phyloP scores from a whole-genome alignment of 2,113 vertebrate species.

The Lethenteron camtschaticum region DNA sequence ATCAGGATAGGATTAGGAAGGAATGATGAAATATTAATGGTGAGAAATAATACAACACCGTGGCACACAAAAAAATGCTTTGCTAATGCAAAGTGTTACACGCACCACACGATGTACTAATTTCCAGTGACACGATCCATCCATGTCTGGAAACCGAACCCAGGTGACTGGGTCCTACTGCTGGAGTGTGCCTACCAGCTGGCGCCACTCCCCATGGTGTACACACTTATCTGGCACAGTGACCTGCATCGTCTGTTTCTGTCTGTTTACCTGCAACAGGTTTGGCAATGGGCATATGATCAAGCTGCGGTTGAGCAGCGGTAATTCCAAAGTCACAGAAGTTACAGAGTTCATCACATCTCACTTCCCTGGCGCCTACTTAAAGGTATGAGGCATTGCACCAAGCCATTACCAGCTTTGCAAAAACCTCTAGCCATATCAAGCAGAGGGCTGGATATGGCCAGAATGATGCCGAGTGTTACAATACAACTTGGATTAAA shows the following conservation, averaged over 20 bases:
- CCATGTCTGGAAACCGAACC: too few relatives aligned
- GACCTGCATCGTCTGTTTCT: neutral
- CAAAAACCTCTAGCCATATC: neutral
- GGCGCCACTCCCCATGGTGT: neutral
- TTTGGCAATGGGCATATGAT: slow-evolving; percentile 8
- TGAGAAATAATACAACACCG: too few relatives aligned
- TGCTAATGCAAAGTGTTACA: too few relatives aligned
- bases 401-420: neutral
- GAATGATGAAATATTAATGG: too few relatives aligned
- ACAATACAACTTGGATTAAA: neutral
- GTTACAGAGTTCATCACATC: slow-evolving; percentile 5
- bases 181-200: too few relatives aligned
- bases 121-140: too few relatives aligned
- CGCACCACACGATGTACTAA: too few relatives aligned
- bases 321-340: neutral
- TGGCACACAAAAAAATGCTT: too few relatives aligned
- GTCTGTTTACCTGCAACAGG: slow-evolving; percentile 4
- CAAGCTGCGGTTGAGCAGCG: slow-evolving; percentile 6
- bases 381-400: slow-evolving; percentile 7
- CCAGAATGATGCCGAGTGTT: neutral
- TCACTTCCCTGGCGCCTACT: slow-evolving; percentile 6
- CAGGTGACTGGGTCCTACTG: too few relatives aligned
- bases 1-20: too few relatives aligned
- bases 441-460: neutral
- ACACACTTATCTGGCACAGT: neutral